phyloP scores from a whole-genome alignment of 2,888 invertebrate species.

The Pegoplata infirma region DNA sequence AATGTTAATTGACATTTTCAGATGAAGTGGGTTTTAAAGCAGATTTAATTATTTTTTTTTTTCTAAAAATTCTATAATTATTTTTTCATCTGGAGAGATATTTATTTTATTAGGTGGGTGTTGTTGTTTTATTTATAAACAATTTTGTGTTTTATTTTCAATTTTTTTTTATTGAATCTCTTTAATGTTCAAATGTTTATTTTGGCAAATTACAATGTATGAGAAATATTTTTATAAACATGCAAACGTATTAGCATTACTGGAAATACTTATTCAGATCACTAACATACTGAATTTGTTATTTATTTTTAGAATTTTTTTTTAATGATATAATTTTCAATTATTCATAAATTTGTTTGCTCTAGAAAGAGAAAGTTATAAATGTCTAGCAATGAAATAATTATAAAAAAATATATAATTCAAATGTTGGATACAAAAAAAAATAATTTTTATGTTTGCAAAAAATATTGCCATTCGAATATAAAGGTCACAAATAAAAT shows the following conservation, averaged over 20 bases:
- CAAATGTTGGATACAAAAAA: too few relatives aligned
- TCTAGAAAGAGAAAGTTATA: constrained; percentile 34
- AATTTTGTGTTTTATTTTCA: constrained; percentile 9
- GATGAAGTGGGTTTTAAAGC: background rate
- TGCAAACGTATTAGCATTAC: background rate
- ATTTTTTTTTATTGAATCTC: background rate
- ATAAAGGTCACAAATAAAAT: too few relatives aligned
- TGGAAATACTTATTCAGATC: background rate
- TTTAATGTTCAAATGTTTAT: constrained; percentile 20
- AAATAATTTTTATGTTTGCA: too few relatives aligned
- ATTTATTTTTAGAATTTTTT: constrained; percentile 47
- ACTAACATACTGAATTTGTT: too few relatives aligned
- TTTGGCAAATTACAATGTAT: constrained; percentile 28
- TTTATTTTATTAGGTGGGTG: constrained; percentile 9
- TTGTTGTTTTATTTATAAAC: constrained; percentile 12
- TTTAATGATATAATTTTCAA: constrained; percentile 2
- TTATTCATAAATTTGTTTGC: constrained; percentile 21
- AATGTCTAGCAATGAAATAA: background rate
- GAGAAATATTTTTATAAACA: background rate
- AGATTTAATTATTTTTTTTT: background rate
- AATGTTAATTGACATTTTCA: background rate
- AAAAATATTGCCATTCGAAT: too few relatives aligned
- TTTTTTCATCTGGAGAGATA: background rate
- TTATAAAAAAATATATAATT: too few relatives aligned
- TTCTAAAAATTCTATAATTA: background rate